Conservation (phyloP, 2,113 vertebrate species). For the Crotophaga sulcirostris region DNA sequence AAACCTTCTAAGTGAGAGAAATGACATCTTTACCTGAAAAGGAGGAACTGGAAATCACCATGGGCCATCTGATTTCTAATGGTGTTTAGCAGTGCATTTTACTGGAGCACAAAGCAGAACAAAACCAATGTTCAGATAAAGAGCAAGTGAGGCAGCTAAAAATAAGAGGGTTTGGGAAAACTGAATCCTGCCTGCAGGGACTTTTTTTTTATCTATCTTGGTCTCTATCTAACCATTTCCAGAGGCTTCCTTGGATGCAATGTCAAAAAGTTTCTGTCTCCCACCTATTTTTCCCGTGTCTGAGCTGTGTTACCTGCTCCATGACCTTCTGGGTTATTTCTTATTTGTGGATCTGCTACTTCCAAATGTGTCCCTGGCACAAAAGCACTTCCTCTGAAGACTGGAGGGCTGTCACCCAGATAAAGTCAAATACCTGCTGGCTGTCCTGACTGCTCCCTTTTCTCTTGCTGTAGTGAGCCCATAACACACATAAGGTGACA, state of each 20-base stretch:
- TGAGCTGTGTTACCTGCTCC: not conserved
- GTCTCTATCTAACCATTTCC: not conserved
- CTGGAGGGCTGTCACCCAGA: not conserved
- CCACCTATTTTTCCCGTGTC: not conserved
- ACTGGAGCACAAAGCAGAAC: not conserved
- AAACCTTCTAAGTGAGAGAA: not conserved
- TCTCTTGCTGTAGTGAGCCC: not conserved
- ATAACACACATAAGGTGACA: not conserved
- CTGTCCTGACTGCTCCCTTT: not conserved
- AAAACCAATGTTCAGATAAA: not conserved
- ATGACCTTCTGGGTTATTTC: not conserved
- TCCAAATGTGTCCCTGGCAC: not conserved
- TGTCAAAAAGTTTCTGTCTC: not conserved
- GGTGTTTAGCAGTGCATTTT: not conserved
- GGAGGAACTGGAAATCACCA: not conserved
- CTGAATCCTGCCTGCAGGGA: not conserved
- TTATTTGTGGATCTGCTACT: not conserved
- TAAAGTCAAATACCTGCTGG: not conserved
- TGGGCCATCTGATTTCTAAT: not conserved
- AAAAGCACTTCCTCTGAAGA: not conserved
- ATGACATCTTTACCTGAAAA: not conserved
- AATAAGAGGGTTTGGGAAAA: not conserved
- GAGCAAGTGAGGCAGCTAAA: not conserved
- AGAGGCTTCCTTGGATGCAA: not conserved
- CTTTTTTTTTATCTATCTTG: not conserved